Evolutionary conservation across 2,888 invertebrate species (phyloP), one percentile per base, ranked within the genome.

Genomic region (Onchidella celtica): DNA sequence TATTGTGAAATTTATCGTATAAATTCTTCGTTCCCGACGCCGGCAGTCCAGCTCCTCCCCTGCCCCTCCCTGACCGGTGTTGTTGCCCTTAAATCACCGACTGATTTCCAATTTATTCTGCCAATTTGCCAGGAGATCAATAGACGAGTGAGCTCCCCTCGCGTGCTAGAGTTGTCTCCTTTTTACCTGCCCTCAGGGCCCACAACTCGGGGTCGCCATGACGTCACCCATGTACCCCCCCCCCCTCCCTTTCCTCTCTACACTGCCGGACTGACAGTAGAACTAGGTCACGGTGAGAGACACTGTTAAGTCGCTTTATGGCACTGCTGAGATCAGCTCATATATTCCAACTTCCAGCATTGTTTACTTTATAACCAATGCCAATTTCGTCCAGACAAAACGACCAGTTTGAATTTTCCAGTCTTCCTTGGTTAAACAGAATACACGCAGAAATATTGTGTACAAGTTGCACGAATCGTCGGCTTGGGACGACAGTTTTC

Each of bases 191-290:
- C 47, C 47, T 47, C 47, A 47, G 47, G 47, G 47, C 9, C 47
- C 6, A 47, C 47, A 47, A 47, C 47, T 17, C 63, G 14, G 21
- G 9, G 47, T 47, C 9, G 47, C 47, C 47, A 47, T 47, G 47
- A 47, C 47, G 47, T 47, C 47, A 47, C 47, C 63, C 63, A 24
- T 68, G 32, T 68, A 14, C 24, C 68, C 34, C 68, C 34, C 68
- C 24, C 68, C 34, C 68, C 24, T 24, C 24, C 34, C 24, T 34
- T 68, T 24, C 24, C 68, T 68, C 68, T 32, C 34, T 68, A 14
- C 24, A 55, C 55, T 14, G 9, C 11, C 17, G 55, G 11, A 55
- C 11, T 9, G n/a, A n/a, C n/a, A n/a, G n/a, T n/a, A n/a, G n/a
- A n/a, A n/a, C n/a, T n/a, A n/a, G n/a, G n/a, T n/a, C n/a, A n/a